Conservation (phyloP, 1,140 invertebrate species). For the Cotesia vestalis region DNA sequence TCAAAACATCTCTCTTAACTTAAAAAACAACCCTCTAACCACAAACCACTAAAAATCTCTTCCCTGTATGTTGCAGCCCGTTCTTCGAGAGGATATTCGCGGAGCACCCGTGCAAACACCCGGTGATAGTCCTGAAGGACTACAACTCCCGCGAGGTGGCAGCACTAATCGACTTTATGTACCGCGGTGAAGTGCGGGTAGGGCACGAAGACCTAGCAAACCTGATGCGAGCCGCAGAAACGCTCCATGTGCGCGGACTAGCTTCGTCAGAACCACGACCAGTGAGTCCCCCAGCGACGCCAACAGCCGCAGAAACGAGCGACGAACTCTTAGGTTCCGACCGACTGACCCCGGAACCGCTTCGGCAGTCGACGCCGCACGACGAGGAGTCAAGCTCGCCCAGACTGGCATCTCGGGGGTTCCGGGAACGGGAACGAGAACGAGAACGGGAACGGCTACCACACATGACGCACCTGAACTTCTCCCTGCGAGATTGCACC, state of each 20-base stretch:
- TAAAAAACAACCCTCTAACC: no score
- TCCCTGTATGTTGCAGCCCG: slow-evolving; percentile 70
- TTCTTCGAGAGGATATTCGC: slow-evolving; percentile 89
- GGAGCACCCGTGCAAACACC: slow-evolving; percentile 92
- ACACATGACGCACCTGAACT: slow-evolving; percentile 66
- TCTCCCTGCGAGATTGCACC: slow-evolving; percentile 67
- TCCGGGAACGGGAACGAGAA: slow-evolving; percentile 39
- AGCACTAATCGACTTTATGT: slow-evolving; percentile 92
- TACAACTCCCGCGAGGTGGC: slow-evolving; percentile 86
- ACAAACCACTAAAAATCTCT: no score
- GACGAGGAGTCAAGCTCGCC: slow-evolving; percentile 57
- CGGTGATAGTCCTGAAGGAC: slow-evolving; percentile 90
- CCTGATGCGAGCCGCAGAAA: slow-evolving; percentile 86
- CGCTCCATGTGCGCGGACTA: slow-evolving; percentile 81
- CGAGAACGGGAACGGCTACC: slow-evolving; percentile 56
- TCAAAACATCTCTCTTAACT: no score
- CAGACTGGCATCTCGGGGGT: slow-evolving; percentile 35
- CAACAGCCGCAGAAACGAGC: slow-evolving; percentile 50
- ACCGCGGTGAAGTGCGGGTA: slow-evolving; percentile 88
- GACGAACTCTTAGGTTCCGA: slow-evolving; percentile 65
- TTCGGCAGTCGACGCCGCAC: slow-evolving; percentile 57
- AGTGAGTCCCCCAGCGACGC: slow-evolving; percentile 65
- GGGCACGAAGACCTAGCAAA: slow-evolving; percentile 82
- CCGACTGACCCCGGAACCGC: slow-evolving; percentile 69
- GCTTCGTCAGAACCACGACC: slow-evolving; percentile 73